These are phyloP conservation scores for Balanococcus diminutus DNA, from an alignment of 2,888 invertebrate species.

Conservation along the genomic window DNA sequence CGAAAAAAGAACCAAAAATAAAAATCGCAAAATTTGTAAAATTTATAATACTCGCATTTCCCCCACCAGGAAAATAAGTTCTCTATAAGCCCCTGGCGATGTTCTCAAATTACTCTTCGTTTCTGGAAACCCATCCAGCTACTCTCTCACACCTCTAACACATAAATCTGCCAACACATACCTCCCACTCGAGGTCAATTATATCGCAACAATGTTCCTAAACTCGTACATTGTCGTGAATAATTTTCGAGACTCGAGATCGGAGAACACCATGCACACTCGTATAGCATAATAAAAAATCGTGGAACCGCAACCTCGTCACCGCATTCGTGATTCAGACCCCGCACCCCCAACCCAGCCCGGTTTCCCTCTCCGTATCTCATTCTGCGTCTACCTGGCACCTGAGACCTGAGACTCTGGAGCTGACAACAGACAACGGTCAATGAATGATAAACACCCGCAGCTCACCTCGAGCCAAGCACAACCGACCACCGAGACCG, in stretches of 20 bases:
- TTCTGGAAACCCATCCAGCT: too few relatives aligned
- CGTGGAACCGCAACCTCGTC: not conserved
- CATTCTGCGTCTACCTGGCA: not conserved
- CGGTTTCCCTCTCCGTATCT: not conserved
- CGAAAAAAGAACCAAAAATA: too few relatives aligned
- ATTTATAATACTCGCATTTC: too few relatives aligned
- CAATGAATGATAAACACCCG: slow-evolving; percentile 5
- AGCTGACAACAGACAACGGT: not conserved
- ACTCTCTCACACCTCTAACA: not conserved
- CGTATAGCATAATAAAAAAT: not conserved
- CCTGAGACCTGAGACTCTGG: too few relatives aligned
- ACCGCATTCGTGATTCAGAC: not conserved
- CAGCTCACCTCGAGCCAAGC: not conserved
- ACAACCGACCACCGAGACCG: not conserved
- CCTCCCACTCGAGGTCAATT: not conserved
- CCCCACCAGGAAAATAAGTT: too few relatives aligned
- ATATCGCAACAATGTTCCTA: not conserved
- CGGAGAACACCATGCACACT: too few relatives aligned
- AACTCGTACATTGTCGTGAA: not conserved
- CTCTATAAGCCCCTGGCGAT: too few relatives aligned
- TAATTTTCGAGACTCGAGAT: not conserved
- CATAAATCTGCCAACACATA: not conserved
- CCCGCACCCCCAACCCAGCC: not conserved
- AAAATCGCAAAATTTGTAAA: too few relatives aligned
- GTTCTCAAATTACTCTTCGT: too few relatives aligned